Percentiles rank a stretch among this genome's conserved stretches.
These are phyloP conservation scores for Otus sunia DNA, from an alignment of 2,113 vertebrate genomes.

Conservation along the genomic window DNA sequence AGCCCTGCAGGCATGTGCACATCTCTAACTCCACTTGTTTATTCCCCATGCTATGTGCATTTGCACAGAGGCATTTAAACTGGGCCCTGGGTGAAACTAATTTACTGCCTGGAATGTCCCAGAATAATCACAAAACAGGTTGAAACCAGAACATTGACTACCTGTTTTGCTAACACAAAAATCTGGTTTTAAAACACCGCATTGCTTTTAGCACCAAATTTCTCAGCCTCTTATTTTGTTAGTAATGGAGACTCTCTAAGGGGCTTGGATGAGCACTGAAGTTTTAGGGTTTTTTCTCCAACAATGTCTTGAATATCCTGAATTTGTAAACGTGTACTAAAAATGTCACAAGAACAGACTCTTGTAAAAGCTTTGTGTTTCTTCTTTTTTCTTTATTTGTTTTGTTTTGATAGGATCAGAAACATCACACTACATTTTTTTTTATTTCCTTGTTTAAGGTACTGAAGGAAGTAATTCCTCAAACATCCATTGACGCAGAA, in stretches of 20 bases:
- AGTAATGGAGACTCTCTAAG: background rate
- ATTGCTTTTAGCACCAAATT: background rate
- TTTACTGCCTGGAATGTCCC: background rate
- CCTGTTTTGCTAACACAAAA: background rate
- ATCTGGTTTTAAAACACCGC: background rate
- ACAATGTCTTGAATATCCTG: background rate
- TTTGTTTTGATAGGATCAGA: background rate
- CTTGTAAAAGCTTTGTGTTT: background rate
- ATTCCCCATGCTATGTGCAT: too few relatives aligned
- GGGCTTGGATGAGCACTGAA: background rate
- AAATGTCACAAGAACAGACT: background rate
- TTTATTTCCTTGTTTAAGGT: background rate
- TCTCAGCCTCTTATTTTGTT: background rate
- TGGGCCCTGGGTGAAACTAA: too few relatives aligned
- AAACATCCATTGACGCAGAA: too few relatives aligned
- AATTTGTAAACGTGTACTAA: background rate
- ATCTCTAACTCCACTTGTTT: too few relatives aligned
- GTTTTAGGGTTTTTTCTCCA: background rate
- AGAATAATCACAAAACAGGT: background rate
- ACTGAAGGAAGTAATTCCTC: too few relatives aligned
- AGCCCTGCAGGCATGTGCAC: too few relatives aligned
- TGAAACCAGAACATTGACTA: background rate
- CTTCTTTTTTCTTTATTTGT: background rate
- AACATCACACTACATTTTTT: background rate
- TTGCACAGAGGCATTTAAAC: too few relatives aligned